Conservation (phyloP, 2,888 invertebrate species). For the Darwinula stevensoni region DNA sequence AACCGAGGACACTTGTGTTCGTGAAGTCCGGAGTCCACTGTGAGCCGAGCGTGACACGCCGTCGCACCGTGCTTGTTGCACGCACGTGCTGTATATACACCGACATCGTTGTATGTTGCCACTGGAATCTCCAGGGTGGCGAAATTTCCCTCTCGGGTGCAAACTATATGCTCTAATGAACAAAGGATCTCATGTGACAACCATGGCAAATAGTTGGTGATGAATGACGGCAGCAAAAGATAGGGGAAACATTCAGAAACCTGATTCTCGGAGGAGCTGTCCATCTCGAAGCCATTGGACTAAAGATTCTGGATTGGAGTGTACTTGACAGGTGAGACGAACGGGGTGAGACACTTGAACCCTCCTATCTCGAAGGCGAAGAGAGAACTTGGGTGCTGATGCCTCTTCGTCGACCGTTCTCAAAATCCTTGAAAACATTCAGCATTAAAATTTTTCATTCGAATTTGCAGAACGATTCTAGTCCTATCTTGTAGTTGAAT, state of each 20-base stretch:
- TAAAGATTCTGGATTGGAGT: constrained; percentile 37
- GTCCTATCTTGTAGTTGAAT: too few relatives aligned
- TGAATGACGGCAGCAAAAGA: too few relatives aligned
- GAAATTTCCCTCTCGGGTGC: constrained; percentile 36
- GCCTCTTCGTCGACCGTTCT: constrained; percentile 1
- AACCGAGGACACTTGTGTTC: constrained; percentile 53
- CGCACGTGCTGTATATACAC: constrained; percentile 45
- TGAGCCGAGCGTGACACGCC: constrained; percentile 37
- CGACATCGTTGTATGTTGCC: constrained; percentile 43
- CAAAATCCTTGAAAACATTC: not conserved
- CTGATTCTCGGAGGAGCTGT: constrained; percentile 24
- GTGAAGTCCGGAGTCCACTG: constrained; percentile 50
- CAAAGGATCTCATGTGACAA: too few relatives aligned
- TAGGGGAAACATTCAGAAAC: constrained; percentile 20
- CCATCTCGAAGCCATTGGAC: constrained; percentile 65
- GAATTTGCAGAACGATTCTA: too few relatives aligned
- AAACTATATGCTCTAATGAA: too few relatives aligned
- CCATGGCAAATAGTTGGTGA: too few relatives aligned
- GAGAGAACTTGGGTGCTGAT: constrained; percentile 47
- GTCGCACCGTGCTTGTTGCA: constrained; percentile 52
- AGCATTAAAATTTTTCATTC: not conserved
- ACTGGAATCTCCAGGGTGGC: constrained; percentile 57
- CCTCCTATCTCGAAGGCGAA: constrained; percentile 50
- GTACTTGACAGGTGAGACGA: constrained; percentile 51
- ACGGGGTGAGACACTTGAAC: constrained; percentile 56